A percentile compares a stretch with the other conserved stretches of the same genome.
Conservation (phyloP, 2,113 vertebrate genomes). For the Hepsetus odoe region DNA sequence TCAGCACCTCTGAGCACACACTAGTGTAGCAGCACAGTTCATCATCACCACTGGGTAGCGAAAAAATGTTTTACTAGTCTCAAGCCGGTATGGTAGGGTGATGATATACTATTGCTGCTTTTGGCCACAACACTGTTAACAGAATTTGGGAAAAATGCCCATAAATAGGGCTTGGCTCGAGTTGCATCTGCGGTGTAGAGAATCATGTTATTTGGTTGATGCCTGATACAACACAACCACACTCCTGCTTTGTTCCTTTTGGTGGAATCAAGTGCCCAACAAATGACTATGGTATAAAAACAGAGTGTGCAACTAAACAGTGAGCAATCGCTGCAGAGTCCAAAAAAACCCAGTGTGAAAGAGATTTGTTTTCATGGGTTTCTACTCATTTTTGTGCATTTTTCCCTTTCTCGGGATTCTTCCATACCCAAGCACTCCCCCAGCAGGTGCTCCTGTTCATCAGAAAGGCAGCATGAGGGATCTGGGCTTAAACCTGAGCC, state of each 20-base stretch:
- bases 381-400: background rate
- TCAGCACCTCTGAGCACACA: slow-evolving; percentile 4
- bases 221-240: slow-evolving; percentile 10
- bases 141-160: slow-evolving; percentile 10
- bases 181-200: background rate
- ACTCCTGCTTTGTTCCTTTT: slow-evolving; percentile 27
- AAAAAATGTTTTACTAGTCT: slow-evolving; percentile 12
- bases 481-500: slow-evolving; percentile 47
- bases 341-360: slow-evolving; percentile 22
- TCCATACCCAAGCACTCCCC: slow-evolving; percentile 38
- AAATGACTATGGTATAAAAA: slow-evolving; percentile 30
- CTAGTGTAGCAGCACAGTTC: background rate
- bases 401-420: background rate
- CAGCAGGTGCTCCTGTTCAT: slow-evolving; percentile 49
- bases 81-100: background rate
- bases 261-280: slow-evolving; percentile 15
- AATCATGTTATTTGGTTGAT: background rate
- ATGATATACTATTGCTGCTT: background rate
- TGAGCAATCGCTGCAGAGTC: background rate
- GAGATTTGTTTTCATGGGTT: slow-evolving; percentile 15
- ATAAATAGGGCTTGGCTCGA: background rate
- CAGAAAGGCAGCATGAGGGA: slow-evolving; percentile 52
- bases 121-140: background rate
- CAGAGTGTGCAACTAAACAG: slow-evolving; percentile 26
- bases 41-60: background rate